Conservation (phyloP, 2,113 vertebrate species). For the Myocastor coypus region DNA sequence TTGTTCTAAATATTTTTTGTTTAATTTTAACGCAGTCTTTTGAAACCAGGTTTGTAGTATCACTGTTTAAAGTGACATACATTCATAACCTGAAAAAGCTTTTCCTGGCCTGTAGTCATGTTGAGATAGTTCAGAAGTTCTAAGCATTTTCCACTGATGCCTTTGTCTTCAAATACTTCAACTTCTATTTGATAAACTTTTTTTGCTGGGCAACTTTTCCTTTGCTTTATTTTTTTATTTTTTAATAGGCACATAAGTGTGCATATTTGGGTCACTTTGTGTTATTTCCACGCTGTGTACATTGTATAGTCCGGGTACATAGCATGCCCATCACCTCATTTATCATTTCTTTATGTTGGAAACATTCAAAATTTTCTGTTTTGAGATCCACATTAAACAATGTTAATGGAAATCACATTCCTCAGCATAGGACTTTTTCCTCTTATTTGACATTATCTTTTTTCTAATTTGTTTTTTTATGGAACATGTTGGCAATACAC, state of each 20-base stretch:
- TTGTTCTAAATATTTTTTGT: not conserved
- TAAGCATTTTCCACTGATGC: not conserved
- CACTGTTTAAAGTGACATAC: not conserved
- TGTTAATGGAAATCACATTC: not conserved
- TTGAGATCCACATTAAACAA: not conserved
- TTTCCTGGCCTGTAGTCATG: conserved; percentile 18
- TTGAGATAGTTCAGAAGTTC: not conserved
- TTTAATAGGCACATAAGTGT: not conserved
- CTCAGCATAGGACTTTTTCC: not conserved
- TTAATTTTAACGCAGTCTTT: conserved; percentile 20
- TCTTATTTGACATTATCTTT: not conserved
- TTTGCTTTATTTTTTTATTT: not conserved
- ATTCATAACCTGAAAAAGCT: not conserved
- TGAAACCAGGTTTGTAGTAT: not conserved
- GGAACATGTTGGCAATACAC: not conserved
- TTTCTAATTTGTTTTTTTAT: not conserved
- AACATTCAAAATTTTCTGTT: not conserved
- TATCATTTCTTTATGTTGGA: not conserved
- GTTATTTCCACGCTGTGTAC: not conserved
- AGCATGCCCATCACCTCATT: not conserved
- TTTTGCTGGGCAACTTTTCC: not conserved
- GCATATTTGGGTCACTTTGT: not conserved
- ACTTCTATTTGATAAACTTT: not conserved
- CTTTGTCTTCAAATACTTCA: not conserved
- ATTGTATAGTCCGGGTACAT: not conserved